Evolutionary conservation across 2,888 invertebrate species (phyloP).

Genomic region (Caenorhabditis sp.): DNA sequence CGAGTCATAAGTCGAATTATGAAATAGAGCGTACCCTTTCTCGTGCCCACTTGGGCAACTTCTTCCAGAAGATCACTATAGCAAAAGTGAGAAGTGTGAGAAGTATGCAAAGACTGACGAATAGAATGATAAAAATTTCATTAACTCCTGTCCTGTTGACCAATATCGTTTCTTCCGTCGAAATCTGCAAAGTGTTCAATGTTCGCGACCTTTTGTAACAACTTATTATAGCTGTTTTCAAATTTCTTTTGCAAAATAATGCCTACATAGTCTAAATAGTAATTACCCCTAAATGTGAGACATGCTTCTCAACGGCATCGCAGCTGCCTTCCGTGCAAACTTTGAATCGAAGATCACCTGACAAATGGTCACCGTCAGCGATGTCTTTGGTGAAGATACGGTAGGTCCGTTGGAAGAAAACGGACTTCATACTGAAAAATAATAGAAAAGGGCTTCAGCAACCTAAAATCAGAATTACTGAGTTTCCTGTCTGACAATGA

Average conservation of each 20-base stretch:
- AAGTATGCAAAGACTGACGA: not conserved
- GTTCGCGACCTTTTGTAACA: too few relatives aligned
- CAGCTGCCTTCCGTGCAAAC: constrained; percentile 35
- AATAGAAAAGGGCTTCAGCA: too few relatives aligned
- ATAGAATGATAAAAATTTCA: not conserved
- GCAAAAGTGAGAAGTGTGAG: not conserved
- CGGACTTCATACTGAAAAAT: too few relatives aligned
- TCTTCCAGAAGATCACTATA: not conserved
- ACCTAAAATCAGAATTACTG: too few relatives aligned
- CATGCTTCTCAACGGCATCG: constrained; percentile 38
- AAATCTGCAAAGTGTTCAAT: too few relatives aligned
- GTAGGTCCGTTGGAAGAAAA: constrained; percentile 44
- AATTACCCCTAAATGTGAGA: constrained; percentile 42
- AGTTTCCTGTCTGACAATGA: constrained; percentile 26
- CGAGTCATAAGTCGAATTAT: not conserved
- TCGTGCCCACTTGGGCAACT: not conserved
- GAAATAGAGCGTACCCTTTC: not conserved
- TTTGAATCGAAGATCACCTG: constrained; percentile 39
- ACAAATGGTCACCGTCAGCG: constrained; percentile 45
- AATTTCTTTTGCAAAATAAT: not conserved
- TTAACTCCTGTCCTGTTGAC: not conserved
- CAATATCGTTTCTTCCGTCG: not conserved
- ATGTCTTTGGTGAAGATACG: constrained; percentile 38
- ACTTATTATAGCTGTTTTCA: not conserved
- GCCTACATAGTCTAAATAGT: not conserved